Percentiles rank a stretch among this genome's conserved stretches.
Evolutionary conservation across 2,113 vertebrate species (phyloP).

Genomic region (Aix galericulata): DNA sequence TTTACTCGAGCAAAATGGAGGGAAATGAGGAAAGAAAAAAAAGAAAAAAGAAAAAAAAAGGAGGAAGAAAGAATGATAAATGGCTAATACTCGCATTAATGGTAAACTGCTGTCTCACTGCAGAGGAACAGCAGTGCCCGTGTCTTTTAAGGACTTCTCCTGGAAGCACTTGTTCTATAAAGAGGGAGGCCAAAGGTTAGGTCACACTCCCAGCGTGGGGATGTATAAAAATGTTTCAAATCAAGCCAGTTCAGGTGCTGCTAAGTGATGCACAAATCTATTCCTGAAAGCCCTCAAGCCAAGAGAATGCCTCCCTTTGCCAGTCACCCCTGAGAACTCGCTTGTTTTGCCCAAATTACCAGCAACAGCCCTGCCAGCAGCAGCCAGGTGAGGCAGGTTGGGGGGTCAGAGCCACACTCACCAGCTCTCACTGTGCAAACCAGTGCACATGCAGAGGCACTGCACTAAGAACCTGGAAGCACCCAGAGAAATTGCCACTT

Average conservation of each 20-base stretch:
- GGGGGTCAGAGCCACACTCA: accelerated
- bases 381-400: not conserved
- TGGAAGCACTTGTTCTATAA: not conserved
- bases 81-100: not conserved
- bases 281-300: not conserved
- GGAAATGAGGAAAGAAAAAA: no score
- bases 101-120: not conserved
- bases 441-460: accelerated
- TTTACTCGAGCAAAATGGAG: not conserved
- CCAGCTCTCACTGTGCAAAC: accelerated
- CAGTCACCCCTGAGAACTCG: not conserved
- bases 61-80: not conserved
- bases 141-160: not conserved
- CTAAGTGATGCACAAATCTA: not conserved
- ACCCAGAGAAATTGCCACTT: not conserved
- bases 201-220: not conserved
- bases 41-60: not conserved
- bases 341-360: not conserved
- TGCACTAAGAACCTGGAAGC: not conserved
- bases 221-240: not conserved
- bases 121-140: not conserved
- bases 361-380: not conserved
- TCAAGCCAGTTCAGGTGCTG: not conserved
- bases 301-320: not conserved
- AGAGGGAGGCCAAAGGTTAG: not conserved